Base-by-base conservation (phyloP, 2,113 vertebrate genomes). In the Pterocles gutturalis region DNA sequence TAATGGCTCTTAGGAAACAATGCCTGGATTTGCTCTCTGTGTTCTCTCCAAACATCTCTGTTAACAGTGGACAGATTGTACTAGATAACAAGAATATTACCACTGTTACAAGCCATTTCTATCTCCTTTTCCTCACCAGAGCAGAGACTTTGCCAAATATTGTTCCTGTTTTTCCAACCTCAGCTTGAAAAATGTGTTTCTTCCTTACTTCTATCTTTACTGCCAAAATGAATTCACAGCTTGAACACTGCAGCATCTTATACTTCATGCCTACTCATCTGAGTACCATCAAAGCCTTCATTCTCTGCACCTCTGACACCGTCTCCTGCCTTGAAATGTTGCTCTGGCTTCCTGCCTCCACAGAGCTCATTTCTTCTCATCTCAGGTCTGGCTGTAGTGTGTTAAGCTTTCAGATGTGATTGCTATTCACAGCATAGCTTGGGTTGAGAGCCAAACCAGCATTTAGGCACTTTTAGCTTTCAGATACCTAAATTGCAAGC, bases 361-460 rank as follows among this genome's bases (percentile, higher is more conserved):
- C 1, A 1, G 16, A 91, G 26, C 55, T 82, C 16, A 49, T 89
- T 83, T 90, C 36, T 78, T 87, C 31, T 66, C 34, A 75, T 75
- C 60, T 49, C 31, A 38, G 22, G 62, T 83, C 78, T 76, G 69
- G 18, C 48, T 70, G 25, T 38, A 43, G 18, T 13, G 33, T 38
- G 78, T 85, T 75, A 90, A 81, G 51, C 41, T 89, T 91, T 92
- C 45, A 80, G 78, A 64, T 0, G 1, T 66, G 60, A 83, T 92
- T 94, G 72, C 24, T 91, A 70, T 91, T 89, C 77, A 78, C 43
- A 89, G 43, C 25, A 81, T 36, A 89, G 41, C 29, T 92, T 64
- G 73, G 29, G 26, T 75, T 73, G 69, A 73, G 58, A 92, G 89
- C 80, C 91, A 96, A 96, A 87, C 41, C 54, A 93, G 64, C 85